Conservation (phyloP, 2,888 invertebrate genomes). For the Pyrochroa serraticornis region DNA sequence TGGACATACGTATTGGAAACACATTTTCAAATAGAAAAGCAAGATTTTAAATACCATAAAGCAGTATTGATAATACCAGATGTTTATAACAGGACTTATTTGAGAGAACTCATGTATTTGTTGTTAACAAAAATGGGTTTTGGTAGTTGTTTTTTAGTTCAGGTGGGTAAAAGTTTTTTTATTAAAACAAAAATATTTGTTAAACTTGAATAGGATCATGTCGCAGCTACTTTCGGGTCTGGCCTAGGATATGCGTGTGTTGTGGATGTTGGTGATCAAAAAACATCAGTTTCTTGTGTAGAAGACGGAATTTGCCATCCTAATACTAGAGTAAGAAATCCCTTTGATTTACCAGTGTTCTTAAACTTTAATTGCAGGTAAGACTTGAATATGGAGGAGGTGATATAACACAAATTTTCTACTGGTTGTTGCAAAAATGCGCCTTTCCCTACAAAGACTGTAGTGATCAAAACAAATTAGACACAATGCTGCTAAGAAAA, state of each 20-base stretch:
- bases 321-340: constrained; percentile 70
- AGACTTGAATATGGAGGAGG: constrained; percentile 89
- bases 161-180: constrained; percentile 12
- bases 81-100: constrained; percentile 83
- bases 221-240: constrained; percentile 84
- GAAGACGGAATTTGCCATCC: constrained; percentile 95
- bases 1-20: constrained; percentile 83
- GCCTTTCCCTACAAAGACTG: constrained; percentile 89
- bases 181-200: constrained; percentile 31
- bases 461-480: constrained; percentile 73
- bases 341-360: neutral
- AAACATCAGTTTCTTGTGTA: constrained; percentile 93
- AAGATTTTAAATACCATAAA: constrained; percentile 77
- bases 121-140: constrained; percentile 83
- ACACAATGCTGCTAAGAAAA: constrained; percentile 79
- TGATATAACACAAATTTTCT: constrained; percentile 88
- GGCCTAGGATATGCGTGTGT: constrained; percentile 89
- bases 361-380: constrained; percentile 46
- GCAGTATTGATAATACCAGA: constrained; percentile 90
- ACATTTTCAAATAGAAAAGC: constrained; percentile 75
- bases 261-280: constrained; percentile 94
- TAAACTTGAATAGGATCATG: constrained; percentile 69
- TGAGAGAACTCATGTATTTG: constrained; percentile 83
- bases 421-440: constrained; percentile 86
- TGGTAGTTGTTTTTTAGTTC: constrained; percentile 74